Evolutionary conservation across 2,113 vertebrate species (phyloP), one percentile per base, ranked within the genome.

Genomic region (Zingel zingel): DNA sequence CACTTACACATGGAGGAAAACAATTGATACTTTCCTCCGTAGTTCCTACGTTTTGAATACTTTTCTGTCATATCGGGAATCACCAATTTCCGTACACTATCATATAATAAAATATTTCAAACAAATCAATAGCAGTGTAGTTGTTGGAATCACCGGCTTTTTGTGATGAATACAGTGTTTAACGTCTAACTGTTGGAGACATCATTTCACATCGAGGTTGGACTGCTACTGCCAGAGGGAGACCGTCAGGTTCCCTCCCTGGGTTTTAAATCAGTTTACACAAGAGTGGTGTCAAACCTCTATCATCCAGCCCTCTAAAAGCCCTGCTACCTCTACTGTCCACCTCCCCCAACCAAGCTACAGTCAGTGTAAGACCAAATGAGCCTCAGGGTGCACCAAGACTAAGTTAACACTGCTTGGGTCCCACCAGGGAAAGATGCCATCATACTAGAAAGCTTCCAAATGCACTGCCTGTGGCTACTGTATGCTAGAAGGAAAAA

Each of bases 391-490:
- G 27, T 69, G 56, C 43, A 33, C 18, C 27, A 70, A 77, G 25
- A 30, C 77, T 53, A 68, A 68, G 10, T 75, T 18, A 6, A 36
- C 1, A 6, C 77, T 77, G 63, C 56, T 72, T 45, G 47, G 66
- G 19, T 72, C 53, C n/a, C 50, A 47, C 69, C 78, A 45, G 27
- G 33, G 73, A 61, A 50, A 71, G 48, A 65, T 79, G 70, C 82
- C 54, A 13, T 74, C 66, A 2, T 50, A 59, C 39, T 25, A 57
- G 14, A 83, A 77, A 59, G 21, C 74, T 72, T 65, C 58, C n/a
- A 72, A 39, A 80, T 47, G 27, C 82, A 81, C 86, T 81, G 85
- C 82, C 84, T 79, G 77, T 54, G 54, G 18, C 4, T 51, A 19
- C 57, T 61, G 23, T 57, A 6, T 7, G 3, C 47, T 5, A 15